Base-by-base conservation (phyloP, 2,888 invertebrate genomes). In the Flabesymbios commensalis region DNA sequence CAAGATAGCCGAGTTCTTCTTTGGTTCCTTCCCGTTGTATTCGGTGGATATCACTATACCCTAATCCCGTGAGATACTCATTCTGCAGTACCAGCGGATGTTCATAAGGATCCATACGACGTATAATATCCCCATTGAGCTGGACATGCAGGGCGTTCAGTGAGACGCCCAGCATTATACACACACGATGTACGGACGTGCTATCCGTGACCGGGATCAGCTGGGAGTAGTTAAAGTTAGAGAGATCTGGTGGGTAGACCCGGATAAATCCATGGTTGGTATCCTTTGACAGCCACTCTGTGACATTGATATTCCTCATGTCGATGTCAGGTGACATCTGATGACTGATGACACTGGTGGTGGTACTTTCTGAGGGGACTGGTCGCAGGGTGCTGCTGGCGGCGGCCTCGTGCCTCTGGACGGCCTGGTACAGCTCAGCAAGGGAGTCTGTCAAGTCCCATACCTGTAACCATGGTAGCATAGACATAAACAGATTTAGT, bases 11-110 rank as follows among this genome's bases (percentile, higher is more conserved):
- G 19, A 84, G 70, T 43, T 82, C 78, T 41, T 74, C 73, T 17
- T 69, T 70, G 2, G 74, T 68, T 3, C 84, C 83, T 55, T 80
- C 77, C 67, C 78, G 74, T 67, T 83, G 83, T 19, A 81, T 77
- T 26, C 79, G 72, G 43, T 64, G 63, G 10, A 75, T 65, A 56
- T 82, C 77, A 1, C 67, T 68, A 70, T 78, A 80, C 1, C 83
- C 83, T 22, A 83, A 74, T n/a, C 72, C 74, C 17, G 74, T 68
- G 43, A 83, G 73, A 67, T 78, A 81, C 58, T 83, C 82, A 69
- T 83, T 83, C 74, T 84, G 83, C 49, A 84, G 70, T 2, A 75
- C 77, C 61, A 84, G 70, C 0, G 84, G 84, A 67, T 78, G 75
- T 48, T 83, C 83, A 67, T 78, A 77, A 0, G 78, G 75, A 47